These are phyloP conservation scores for Equus quagga DNA, from an alignment of 2,113 vertebrate species.

Conservation along the genomic window DNA sequence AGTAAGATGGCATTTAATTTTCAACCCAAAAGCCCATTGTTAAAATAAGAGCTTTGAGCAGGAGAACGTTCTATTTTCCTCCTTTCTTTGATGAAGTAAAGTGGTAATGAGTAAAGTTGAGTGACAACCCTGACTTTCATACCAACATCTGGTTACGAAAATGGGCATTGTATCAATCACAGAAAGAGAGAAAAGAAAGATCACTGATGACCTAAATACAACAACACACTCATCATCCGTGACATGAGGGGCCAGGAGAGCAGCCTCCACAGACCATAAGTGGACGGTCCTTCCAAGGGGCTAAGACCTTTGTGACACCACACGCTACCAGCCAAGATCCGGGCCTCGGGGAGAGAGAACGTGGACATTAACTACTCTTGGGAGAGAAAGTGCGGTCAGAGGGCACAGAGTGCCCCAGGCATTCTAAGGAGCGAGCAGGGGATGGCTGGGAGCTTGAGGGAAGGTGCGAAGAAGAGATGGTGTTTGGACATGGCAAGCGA, in stretches of 20 bases:
- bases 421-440: background rate
- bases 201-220: background rate
- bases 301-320: background rate
- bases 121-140: background rate
- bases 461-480: too few relatives aligned
- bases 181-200: background rate
- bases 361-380: background rate
- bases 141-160: background rate
- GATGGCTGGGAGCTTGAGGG: background rate
- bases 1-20: conserved; percentile 55
- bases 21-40: conserved; percentile 16
- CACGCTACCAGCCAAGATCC: background rate
- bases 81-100: conserved; percentile 20
- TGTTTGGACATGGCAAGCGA: background rate
- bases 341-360: rapidly evolving
- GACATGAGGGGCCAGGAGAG: background rate
- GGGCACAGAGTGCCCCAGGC: too few relatives aligned
- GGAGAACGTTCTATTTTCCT: background rate
- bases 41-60: conserved; percentile 27
- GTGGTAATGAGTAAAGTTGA: background rate
- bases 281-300: background rate
- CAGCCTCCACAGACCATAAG: too few relatives aligned
- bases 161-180: background rate
- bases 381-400: background rate
- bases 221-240: background rate